These are phyloP conservation scores for Phylloscopus trochiloides DNA, from an alignment of 2,113 vertebrate genomes.

Conservation along the genomic window DNA sequence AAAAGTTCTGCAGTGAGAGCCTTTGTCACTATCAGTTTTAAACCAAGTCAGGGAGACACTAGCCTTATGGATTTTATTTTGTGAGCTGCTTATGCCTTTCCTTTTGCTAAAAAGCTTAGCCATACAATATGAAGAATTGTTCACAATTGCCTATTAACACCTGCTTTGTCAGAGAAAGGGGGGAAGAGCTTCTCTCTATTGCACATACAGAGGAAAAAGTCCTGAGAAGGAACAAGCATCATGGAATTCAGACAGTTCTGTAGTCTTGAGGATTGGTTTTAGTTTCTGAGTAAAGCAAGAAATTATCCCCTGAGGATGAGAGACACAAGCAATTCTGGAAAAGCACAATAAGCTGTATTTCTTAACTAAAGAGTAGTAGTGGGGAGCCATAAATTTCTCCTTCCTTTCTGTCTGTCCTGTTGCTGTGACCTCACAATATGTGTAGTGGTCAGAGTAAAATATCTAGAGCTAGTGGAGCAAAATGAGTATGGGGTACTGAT, in stretches of 20 bases:
- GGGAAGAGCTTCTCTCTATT: neutral
- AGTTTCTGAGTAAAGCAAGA: neutral
- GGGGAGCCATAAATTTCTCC: neutral
- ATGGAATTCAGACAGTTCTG: constrained; percentile 16
- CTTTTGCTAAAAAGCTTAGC: constrained; percentile 17
- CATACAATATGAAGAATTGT: neutral
- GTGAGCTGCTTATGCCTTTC: constrained; percentile 17
- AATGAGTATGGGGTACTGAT: neutral
- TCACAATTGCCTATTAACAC: constrained; percentile 29
- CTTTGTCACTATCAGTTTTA: neutral
- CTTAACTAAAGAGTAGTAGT: neutral
- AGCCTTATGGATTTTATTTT: constrained; percentile 26
- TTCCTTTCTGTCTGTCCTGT: neutral
- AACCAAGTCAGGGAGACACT: neutral
- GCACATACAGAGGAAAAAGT: neutral
- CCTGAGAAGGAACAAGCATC: constrained; percentile 17
- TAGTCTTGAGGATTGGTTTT: neutral
- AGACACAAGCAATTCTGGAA: neutral
- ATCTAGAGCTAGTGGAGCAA: neutral
- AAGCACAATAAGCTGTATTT: neutral
- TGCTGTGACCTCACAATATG: neutral
- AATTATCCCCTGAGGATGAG: neutral
- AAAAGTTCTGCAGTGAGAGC: neutral
- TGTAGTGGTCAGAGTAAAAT: neutral
- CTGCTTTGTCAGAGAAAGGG: neutral